Base-by-base conservation (phyloP, 2,888 invertebrate genomes). In the Trypoxylon attenuatum region DNA sequence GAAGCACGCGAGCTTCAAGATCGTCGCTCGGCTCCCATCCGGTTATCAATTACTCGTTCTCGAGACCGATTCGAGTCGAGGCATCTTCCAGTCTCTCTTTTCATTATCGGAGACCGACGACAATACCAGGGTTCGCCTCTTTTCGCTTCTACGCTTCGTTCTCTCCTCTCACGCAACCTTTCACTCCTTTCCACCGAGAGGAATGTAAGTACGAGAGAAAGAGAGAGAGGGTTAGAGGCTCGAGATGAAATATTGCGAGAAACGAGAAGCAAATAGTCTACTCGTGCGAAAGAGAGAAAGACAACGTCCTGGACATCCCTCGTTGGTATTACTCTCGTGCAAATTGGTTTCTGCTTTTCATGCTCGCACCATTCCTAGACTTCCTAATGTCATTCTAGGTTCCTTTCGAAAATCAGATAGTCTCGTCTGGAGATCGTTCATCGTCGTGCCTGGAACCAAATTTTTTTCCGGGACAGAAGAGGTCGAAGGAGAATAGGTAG, bases 11-110 rank as follows among this genome's bases (percentile, higher is more conserved):
- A n/a, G n/a, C n/a, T n/a, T n/a, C n/a, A n/a, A n/a, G n/a, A n/a
- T n/a, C n/a, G n/a, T n/a, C n/a, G n/a, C n/a, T n/a, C n/a, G n/a
- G 33, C 33, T 2, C 33, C 33, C 33, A 13, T 13, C 10, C 13
- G 33, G 13, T 33, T 10, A 33, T 33, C 33, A 33, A 33, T 33
- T 33, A 33, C 13, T 33, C 13, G 33, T 4, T 10, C 33, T 33
- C 13, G 33, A n/a, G n/a, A n/a, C n/a, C n/a, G n/a, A n/a, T n/a
- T n/a, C 8, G 2, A 13, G 33, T 33, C 10, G 13, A 13, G 33
- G 33, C 33, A 33, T 33, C 33, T n/a, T n/a, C n/a, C n/a, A n/a
- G n/a, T n/a, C 33, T 33, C 33, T 33, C 33, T 33, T 33, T 33
- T 33, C 33, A 33, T 33, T 33, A 33, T 13, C 33, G 13, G n/a